These are phyloP conservation scores for Apus apus DNA, from an alignment of 2,113 vertebrate genomes.

Conservation along the genomic window DNA sequence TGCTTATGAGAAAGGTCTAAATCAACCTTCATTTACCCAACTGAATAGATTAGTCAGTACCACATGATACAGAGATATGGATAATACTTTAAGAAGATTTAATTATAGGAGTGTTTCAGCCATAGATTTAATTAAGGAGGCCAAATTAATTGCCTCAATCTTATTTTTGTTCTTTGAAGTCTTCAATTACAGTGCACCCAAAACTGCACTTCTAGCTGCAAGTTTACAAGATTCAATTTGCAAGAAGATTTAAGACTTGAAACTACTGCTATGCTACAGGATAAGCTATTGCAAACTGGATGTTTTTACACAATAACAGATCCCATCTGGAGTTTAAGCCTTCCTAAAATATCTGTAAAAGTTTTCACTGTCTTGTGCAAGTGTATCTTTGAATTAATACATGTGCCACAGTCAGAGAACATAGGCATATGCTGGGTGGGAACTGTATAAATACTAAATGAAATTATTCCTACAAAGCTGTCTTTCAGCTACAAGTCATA, in stretches of 20 bases:
- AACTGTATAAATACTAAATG: neutral
- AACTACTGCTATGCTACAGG: neutral
- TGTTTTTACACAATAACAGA: neutral
- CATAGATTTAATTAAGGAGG: constrained; percentile 61
- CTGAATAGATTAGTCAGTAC: constrained; percentile 38
- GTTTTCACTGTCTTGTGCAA: neutral
- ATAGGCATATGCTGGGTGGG: neutral
- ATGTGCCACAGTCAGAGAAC: fast-evolving
- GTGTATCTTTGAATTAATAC: neutral
- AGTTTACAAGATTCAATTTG: neutral
- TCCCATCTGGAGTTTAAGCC: neutral
- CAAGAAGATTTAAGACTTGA: neutral
- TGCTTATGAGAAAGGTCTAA: constrained; percentile 58
- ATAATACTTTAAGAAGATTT: constrained; percentile 41
- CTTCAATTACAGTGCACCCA: neutral
- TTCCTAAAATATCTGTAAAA: neutral
- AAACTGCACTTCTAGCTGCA: neutral
- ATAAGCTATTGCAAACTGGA: neutral
- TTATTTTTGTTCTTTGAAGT: constrained; percentile 26
- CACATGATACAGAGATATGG: neutral
- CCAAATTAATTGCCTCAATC: constrained; percentile 35
- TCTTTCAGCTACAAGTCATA: neutral
- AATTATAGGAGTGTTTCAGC: constrained; percentile 42
- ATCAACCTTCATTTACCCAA: constrained; percentile 59
- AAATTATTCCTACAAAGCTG: constrained; percentile 22